These are phyloP conservation scores for Corythornis cristatus DNA, from an alignment of 2,113 vertebrate species.

Conservation along the genomic window DNA sequence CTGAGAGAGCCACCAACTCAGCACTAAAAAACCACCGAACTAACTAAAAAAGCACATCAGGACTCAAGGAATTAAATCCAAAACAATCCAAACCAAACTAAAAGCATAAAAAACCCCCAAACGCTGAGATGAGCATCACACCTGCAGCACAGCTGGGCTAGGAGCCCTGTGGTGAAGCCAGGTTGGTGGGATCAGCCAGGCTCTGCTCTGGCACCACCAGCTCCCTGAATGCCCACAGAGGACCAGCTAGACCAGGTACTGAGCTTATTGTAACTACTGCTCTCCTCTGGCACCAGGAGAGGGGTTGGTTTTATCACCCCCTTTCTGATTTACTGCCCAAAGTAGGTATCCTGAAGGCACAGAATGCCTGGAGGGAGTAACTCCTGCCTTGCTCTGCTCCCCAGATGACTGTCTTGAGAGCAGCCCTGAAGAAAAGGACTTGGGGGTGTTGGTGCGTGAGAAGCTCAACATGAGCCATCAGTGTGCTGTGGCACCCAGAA, in stretches of 20 bases:
- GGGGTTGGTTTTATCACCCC: not conserved
- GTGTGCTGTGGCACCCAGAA: too few species aligned
- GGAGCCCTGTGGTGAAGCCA: not conserved
- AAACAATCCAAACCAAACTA: not conserved
- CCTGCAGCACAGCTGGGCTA: not conserved
- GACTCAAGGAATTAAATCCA: not conserved
- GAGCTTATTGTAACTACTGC: not conserved
- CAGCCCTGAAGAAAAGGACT: too few species aligned
- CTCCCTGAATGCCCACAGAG: rapidly evolving
- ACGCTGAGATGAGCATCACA: rapidly evolving
- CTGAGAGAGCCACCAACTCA: not conserved
- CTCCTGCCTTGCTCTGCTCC: not conserved
- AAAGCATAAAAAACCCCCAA: too few species aligned
- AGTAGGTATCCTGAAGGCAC: not conserved
- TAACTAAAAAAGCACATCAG: not conserved
- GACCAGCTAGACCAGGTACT: not conserved
- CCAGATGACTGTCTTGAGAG: too few species aligned
- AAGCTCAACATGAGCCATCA: too few species aligned
- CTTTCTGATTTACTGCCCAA: not conserved
- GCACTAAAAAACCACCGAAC: too few species aligned
- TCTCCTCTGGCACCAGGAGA: not conserved
- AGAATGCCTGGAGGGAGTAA: rapidly evolving
- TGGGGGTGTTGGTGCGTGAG: too few species aligned
- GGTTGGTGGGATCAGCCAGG: not conserved
- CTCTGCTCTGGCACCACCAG: not conserved